Evolutionary conservation across 2,888 invertebrate genomes (phyloP).

Genomic region (Habrosyne pyritoides): DNA sequence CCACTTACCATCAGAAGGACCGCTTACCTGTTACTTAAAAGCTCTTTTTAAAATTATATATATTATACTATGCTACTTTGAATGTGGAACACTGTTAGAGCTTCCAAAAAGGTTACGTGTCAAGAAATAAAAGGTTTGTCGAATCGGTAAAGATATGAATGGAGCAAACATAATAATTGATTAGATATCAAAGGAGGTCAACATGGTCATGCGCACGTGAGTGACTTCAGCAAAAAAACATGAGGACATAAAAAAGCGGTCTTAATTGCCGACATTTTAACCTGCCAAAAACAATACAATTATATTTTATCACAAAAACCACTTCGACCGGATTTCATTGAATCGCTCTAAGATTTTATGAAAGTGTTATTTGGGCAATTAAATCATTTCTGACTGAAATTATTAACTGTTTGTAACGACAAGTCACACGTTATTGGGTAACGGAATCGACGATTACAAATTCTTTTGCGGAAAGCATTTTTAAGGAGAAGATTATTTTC

Average conservation of each 20-base stretch:
- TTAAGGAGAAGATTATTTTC: background rate
- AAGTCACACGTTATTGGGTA: background rate
- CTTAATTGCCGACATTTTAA: background rate
- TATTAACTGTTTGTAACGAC: background rate
- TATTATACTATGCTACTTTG: too few species aligned
- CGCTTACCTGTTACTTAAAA: too few species aligned
- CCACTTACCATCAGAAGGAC: too few species aligned
- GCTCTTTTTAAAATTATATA: too few species aligned
- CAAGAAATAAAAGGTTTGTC: too few species aligned
- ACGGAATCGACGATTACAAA: background rate
- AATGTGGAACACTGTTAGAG: too few species aligned
- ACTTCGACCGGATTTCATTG: background rate
- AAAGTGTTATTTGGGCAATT: background rate
- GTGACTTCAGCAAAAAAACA: background rate
- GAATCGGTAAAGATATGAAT: too few species aligned
- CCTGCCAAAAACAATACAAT: constrained; percentile 2
- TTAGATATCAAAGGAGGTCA: constrained; percentile 1
- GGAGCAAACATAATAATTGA: background rate
- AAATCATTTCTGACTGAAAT: background rate
- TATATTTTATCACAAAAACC: constrained; percentile 3
- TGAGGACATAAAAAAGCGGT: constrained; percentile 1
- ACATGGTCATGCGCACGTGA: constrained; percentile 1
- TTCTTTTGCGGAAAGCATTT: background rate
- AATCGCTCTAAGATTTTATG: background rate
- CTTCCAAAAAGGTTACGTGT: too few species aligned